Conservation (phyloP, 2,797 vertebrate genomes). For the Amblyraja radiata region DNA sequence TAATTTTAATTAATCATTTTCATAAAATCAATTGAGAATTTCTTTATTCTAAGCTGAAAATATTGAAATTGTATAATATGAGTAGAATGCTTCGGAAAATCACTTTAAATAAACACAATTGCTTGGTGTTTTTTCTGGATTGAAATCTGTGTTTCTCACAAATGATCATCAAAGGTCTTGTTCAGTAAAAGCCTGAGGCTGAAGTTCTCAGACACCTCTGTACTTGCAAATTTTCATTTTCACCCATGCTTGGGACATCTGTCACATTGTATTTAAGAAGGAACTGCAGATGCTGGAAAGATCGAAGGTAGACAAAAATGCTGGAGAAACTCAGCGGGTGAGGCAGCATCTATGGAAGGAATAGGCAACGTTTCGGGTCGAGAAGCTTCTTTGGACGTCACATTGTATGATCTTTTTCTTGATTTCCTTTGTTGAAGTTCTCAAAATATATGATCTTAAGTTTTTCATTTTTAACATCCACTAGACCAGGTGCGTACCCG, state of each 20-base stretch:
- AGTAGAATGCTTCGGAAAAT: not conserved
- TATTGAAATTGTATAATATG: not conserved
- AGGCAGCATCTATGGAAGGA: no score
- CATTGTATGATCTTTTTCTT: no score
- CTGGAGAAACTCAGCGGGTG: no score
- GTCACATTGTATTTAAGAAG: not conserved
- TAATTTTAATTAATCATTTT: not conserved
- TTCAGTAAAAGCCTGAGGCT: not conserved
- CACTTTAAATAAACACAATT: not conserved
- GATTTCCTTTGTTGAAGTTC: no score
- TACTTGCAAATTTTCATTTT: not conserved
- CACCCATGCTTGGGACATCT: not conserved
- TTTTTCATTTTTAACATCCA: no score
- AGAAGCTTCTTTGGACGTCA: not conserved
- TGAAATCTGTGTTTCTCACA: not conserved
- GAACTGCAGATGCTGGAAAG: no score
- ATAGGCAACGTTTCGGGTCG: no score
- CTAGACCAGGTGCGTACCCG: no score
- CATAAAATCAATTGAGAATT: not conserved
- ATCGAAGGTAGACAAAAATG: no score
- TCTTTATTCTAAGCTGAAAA: not conserved
- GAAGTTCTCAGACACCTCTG: not conserved
- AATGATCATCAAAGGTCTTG: not conserved
- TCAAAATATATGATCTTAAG: no score
- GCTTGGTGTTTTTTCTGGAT: not conserved